Evolutionary conservation across 2,113 vertebrate genomes (phyloP).

Genomic region (Felis chaus): DNA sequence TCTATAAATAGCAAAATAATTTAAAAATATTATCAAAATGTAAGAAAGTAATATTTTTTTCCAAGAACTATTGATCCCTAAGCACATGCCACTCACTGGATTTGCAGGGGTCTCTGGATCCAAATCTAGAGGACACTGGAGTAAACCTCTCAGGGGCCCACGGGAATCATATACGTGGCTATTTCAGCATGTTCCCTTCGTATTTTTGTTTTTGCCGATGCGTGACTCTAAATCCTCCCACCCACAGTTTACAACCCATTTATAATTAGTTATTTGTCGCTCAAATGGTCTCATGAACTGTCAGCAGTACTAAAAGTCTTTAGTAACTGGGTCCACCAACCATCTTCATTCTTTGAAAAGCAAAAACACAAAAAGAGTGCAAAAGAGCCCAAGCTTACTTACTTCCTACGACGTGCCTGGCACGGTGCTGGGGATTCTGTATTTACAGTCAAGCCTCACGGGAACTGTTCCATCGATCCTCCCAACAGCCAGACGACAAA

Average conservation of each 20-base stretch:
- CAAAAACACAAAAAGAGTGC: not conserved
- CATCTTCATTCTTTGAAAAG: not conserved
- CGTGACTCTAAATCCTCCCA: not conserved
- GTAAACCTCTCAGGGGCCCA: not conserved
- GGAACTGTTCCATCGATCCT: not conserved
- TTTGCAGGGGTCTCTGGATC: not conserved
- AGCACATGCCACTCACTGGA: not conserved
- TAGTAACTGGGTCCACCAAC: not conserved
- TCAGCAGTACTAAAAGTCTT: not conserved
- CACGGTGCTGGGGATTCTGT: not conserved
- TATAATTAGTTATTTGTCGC: not conserved
- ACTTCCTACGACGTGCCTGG: no score
- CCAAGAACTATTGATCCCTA: not conserved
- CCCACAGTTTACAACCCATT: not conserved
- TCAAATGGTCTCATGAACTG: not conserved
- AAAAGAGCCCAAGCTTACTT: not conserved
- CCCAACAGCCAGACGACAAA: not conserved
- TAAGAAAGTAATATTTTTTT: not conserved
- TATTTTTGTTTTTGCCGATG: not conserved
- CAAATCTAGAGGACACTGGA: not conserved
- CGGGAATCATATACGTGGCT: accelerated
- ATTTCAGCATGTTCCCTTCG: not conserved
- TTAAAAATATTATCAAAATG: not conserved
- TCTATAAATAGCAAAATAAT: not conserved
- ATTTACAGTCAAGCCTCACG: not conserved